A percentile compares a stretch with the other conserved stretches of the same genome.
These are phyloP conservation scores for Trachemys scripta DNA, from an alignment of 2,113 vertebrate species.

Conservation along the genomic window DNA sequence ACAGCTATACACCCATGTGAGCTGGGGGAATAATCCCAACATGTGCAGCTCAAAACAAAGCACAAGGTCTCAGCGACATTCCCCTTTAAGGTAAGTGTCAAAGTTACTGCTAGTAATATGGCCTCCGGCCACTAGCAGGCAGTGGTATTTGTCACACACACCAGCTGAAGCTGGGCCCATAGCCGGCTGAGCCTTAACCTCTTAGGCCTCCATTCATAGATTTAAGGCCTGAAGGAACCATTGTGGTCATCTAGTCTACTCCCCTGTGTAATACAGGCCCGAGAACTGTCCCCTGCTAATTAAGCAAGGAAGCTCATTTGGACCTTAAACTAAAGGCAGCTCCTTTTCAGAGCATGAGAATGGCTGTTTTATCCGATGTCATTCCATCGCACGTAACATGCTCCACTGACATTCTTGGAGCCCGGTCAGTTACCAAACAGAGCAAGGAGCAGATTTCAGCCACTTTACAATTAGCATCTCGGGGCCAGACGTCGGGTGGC, in stretches of 20 bases:
- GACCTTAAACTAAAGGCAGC: not conserved
- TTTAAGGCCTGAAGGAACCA: too few species aligned
- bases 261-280: too few species aligned
- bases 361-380: not conserved
- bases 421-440: too few species aligned
- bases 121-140: rapidly evolving
- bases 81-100: not conserved
- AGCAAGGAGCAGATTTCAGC: too few species aligned
- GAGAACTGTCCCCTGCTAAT: too few species aligned
- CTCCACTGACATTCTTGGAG: too few species aligned
- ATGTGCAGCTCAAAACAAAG: not conserved
- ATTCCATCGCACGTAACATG: not conserved
- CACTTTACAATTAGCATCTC: not conserved
- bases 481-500: not conserved
- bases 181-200: not conserved
- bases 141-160: rapidly evolving
- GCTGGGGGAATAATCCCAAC: rapidly evolving
- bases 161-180: not conserved
- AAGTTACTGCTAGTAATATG: not conserved
- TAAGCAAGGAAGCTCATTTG: not conserved
- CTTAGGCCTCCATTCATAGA: not conserved
- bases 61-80: not conserved
- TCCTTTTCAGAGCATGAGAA: not conserved
- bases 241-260: too few species aligned
- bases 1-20: not conserved